A percentile compares a stretch with the other conserved stretches of the same genome.
phyloP scores from a whole-genome alignment of 1,140 invertebrate genomes.

The Brachionus plicatilis region DNA sequence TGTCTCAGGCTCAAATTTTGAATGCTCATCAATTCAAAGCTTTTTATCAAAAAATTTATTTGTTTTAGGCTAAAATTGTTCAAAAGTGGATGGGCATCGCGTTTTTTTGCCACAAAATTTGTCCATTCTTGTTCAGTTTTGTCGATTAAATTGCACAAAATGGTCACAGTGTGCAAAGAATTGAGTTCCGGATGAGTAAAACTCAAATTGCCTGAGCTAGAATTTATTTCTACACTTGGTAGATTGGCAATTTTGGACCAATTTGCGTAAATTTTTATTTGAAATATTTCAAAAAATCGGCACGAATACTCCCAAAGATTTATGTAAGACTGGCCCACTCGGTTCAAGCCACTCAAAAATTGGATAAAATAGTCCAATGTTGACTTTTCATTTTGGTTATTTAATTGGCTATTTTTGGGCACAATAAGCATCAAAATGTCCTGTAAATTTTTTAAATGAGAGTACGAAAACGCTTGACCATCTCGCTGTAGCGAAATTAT shows the following conservation, averaged over 20 bases:
- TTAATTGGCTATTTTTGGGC: not conserved
- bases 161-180: not conserved
- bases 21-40: not conserved
- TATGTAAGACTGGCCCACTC: not conserved
- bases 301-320: not conserved
- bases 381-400: not conserved
- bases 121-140: not conserved
- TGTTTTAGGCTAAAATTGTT: slow-evolving; percentile 19
- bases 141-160: not conserved
- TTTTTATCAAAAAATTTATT: not conserved
- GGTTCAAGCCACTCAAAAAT: not conserved
- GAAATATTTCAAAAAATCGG: not conserved
- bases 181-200: not conserved
- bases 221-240: not conserved
- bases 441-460: not conserved
- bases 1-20: not conserved
- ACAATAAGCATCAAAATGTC: slow-evolving; percentile 28
- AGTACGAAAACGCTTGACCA: not conserved
- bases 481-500: not conserved
- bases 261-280: not conserved
- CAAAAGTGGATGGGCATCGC: not conserved
- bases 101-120: not conserved
- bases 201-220: not conserved
- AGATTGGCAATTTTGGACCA: not conserved
- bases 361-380: slow-evolving; percentile 8